Evolutionary conservation across 2,113 vertebrate species (phyloP).

Genomic region (Ovis canadensis): DNA sequence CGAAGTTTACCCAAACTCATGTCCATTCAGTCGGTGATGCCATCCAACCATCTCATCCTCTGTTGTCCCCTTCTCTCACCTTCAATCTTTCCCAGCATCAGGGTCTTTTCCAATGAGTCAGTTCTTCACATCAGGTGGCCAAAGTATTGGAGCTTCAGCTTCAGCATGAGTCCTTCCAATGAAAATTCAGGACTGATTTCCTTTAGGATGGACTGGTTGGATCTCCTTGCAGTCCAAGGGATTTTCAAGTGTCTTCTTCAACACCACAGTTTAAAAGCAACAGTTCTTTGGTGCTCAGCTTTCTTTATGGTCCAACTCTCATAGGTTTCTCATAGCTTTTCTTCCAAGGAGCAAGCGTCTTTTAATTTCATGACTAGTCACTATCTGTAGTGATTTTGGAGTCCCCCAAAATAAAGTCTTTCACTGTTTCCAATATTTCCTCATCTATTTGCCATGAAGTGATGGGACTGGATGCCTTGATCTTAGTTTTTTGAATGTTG

Average conservation of each 20-base stretch:
- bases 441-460: neutral
- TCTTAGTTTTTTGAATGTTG: neutral
- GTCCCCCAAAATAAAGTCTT: neutral
- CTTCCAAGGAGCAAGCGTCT: neutral
- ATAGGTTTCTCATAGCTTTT: neutral
- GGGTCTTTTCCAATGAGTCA: neutral
- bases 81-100: neutral
- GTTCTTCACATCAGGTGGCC: neutral
- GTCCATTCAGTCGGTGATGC: neutral
- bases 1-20: neutral
- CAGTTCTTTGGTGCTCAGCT: neutral
- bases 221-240: neutral
- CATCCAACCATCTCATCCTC: neutral
- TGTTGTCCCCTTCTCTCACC: fast-evolving
- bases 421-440: neutral
- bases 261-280: neutral
- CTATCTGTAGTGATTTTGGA: neutral
- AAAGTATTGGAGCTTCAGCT: neutral
- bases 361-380: neutral
- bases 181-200: neutral
- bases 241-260: neutral
- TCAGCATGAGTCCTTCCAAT: neutral
- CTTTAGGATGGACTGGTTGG: neutral
- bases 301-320: neutral
- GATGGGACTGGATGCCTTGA: neutral